Percentiles rank a stretch among this genome's conserved stretches.
phyloP scores from a whole-genome alignment of 2,113 vertebrate genomes.

The Cephalopterus ornatus region DNA sequence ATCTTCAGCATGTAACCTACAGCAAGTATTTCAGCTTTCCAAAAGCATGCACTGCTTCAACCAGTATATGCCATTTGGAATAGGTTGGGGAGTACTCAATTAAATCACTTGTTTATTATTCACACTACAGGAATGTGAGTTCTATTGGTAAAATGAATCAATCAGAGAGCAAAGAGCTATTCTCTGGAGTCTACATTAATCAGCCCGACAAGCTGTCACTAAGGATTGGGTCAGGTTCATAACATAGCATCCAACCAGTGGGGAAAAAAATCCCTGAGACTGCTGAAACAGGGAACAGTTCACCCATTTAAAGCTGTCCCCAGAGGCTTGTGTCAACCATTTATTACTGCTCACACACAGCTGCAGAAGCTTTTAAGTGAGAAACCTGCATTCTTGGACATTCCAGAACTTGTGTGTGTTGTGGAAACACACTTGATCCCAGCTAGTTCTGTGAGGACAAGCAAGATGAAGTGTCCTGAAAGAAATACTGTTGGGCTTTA shows the following conservation, averaged over 20 bases:
- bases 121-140: constrained; percentile 39
- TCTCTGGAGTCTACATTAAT: constrained; percentile 56
- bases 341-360: constrained; percentile 35
- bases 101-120: constrained; percentile 62
- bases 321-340: constrained; percentile 21
- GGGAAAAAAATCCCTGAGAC: background rate
- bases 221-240: constrained; percentile 65
- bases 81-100: constrained; percentile 7
- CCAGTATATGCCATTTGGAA: background rate
- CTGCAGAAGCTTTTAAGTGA: constrained; percentile 39
- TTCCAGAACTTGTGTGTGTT: background rate
- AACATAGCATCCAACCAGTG: constrained; percentile 14
- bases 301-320: constrained; percentile 40
- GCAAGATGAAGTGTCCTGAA: background rate
- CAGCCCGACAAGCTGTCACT: constrained; percentile 69
- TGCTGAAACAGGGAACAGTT: constrained; percentile 44
- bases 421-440: background rate
- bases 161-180: constrained; percentile 68
- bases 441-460: background rate
- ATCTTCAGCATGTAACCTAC: background rate
- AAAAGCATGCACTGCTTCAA: background rate
- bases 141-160: constrained; percentile 65
- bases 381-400: background rate
- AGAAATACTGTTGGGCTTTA: background rate
- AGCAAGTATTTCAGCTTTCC: background rate